phyloP scores from a whole-genome alignment of 2,113 vertebrate species.

The Corapipo altera region DNA sequence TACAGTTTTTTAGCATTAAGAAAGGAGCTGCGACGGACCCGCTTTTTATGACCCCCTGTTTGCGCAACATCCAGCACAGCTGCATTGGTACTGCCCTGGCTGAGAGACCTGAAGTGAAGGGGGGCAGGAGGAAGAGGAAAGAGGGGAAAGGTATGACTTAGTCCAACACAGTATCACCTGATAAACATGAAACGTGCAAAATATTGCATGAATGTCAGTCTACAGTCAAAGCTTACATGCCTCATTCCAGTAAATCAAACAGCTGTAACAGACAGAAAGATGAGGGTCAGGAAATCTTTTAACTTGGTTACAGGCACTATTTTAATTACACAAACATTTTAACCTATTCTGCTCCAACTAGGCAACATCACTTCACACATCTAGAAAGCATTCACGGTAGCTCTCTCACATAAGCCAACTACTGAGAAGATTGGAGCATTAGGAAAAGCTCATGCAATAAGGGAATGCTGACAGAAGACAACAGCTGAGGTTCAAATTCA shows the following conservation, averaged over 20 bases:
- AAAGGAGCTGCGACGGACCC: slow-evolving; percentile 96
- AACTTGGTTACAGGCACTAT: slow-evolving; percentile 20
- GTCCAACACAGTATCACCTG: background rate
- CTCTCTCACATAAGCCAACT: slow-evolving; percentile 41
- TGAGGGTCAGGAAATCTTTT: background rate
- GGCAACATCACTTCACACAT: slow-evolving; percentile 38
- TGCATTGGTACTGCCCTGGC: slow-evolving; percentile 92
- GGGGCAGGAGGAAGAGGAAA: background rate
- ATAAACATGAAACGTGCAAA: slow-evolving; percentile 12
- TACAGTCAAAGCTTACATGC: slow-evolving; percentile 68
- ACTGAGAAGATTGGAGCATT: slow-evolving; percentile 10
- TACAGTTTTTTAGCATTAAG: slow-evolving; percentile 99
- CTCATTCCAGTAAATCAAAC: slow-evolving; percentile 73
- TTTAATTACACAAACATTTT: slow-evolving; percentile 7
- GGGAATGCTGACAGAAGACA: slow-evolving; percentile 14
- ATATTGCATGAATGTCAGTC: slow-evolving; percentile 52
- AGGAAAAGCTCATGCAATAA: slow-evolving; percentile 75
- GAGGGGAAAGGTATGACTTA: slow-evolving; percentile 24
- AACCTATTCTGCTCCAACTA: slow-evolving; percentile 2
- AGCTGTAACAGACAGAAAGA: slow-evolving; percentile 40
- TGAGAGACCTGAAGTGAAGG: slow-evolving; percentile 84
- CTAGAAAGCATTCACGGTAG: slow-evolving; percentile 36
- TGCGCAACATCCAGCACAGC: slow-evolving; percentile 92
- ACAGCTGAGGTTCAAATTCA: background rate
- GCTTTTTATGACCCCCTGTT: slow-evolving; percentile 93